Evolutionary conservation across 2,888 invertebrate genomes (phyloP).

Genomic region (Noctua comes): DNA sequence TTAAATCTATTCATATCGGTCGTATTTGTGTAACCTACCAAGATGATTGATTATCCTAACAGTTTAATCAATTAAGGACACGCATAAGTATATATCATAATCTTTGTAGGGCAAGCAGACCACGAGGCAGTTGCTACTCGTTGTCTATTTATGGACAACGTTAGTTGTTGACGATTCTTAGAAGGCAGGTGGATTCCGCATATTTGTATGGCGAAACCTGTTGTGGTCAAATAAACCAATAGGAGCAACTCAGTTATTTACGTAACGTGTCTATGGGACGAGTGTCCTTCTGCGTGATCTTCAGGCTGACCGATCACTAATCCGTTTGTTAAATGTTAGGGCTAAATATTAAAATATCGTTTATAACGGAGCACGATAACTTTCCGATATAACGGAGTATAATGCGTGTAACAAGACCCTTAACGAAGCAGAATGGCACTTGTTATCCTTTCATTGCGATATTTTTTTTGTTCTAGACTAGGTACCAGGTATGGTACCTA

Average conservation of each 20-base stretch:
- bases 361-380: no score
- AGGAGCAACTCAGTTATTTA: not conserved
- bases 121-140: conserved; percentile 10
- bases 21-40: conserved; percentile 7
- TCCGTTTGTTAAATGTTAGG: not conserved
- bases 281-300: not conserved
- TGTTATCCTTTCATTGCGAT: no score
- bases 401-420: no score
- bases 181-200: conserved; percentile 29
- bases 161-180: conserved; percentile 23
- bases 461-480: no score
- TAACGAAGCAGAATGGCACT: no score
- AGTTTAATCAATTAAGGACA: conserved; percentile 18
- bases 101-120: conserved; percentile 28
- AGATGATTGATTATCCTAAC: conserved; percentile 23
- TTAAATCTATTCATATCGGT: not conserved
- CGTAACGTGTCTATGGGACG: not conserved
- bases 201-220: conserved; percentile 14
- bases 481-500: no score
- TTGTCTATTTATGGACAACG: conserved; percentile 27
- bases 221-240: conserved; percentile 11
- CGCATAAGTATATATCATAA: conserved; percentile 7
- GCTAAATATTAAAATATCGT: not conserved
- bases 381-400: no score
- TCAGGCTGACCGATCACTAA: not conserved